Conservation (phyloP, 2,888 invertebrate species). For the Orchesellides sinensis region DNA sequence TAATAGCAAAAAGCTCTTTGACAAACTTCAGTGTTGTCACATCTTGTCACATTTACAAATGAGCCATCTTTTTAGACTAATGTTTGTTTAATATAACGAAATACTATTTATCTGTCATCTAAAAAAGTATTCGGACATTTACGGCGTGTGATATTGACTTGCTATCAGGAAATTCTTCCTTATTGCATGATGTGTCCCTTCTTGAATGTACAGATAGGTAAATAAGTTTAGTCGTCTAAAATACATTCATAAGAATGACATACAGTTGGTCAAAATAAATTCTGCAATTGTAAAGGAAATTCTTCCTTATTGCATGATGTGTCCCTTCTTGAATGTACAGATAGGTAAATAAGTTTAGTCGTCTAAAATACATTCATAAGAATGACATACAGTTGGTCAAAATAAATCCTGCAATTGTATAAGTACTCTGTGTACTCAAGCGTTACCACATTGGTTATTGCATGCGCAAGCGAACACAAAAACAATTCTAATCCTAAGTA, state of each 20-base stretch:
- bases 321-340: too few species aligned
- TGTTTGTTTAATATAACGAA: too few species aligned
- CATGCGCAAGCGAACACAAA: constrained; percentile 1
- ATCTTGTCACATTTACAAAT: too few species aligned
- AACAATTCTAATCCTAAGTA: background rate
- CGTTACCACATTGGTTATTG: constrained; percentile 8
- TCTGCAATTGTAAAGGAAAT: background rate
- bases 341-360: background rate
- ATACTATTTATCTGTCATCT: too few species aligned
- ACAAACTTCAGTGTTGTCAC: too few species aligned
- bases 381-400: background rate
- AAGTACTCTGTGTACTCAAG: constrained; percentile 16
- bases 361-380: background rate
- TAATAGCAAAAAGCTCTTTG: too few species aligned
- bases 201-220: background rate
- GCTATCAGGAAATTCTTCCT: background rate
- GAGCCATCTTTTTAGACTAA: too few species aligned
- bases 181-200: too few species aligned
- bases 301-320: too few species aligned
- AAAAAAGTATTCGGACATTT: too few species aligned
- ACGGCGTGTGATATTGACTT: too few species aligned
- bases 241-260: background rate
- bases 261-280: background rate
- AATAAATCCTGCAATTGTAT: background rate
- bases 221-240: background rate